These are phyloP conservation scores for Hoplodrina ambigua DNA, from an alignment of 2,888 invertebrate species.

Conservation along the genomic window DNA sequence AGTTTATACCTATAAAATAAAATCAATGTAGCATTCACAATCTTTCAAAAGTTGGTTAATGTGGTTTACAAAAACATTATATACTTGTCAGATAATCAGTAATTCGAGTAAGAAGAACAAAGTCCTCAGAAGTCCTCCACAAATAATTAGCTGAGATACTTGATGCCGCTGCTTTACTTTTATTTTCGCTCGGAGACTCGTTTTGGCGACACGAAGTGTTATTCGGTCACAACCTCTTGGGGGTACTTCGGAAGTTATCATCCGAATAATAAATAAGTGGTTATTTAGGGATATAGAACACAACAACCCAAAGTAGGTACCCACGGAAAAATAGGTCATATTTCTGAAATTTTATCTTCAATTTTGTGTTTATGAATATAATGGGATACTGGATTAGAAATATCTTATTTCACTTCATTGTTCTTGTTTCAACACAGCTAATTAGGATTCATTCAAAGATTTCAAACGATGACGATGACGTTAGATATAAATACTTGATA, in stretches of 20 bases:
- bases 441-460: conserved; percentile 4
- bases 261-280: conserved; percentile 40
- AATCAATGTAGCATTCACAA: background rate
- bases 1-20: background rate
- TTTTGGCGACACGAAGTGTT: conserved; percentile 48
- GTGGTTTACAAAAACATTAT: background rate
- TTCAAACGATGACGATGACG: conserved; percentile 6
- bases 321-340: background rate
- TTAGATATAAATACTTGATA: conserved; percentile 3
- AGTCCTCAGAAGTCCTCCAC: conserved; percentile 26
- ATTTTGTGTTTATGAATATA: background rate
- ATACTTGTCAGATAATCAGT: conserved; percentile 8
- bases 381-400: background rate
- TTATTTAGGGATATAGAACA: conserved; percentile 15
- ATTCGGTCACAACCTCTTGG: conserved; percentile 42
- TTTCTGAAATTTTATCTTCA: background rate
- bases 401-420: conserved; percentile 2
- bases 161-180: conserved; percentile 53
- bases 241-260: conserved; percentile 39
- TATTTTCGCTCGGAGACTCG: conserved; percentile 53
- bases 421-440: conserved; percentile 10
- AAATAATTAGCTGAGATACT: conserved; percentile 53
- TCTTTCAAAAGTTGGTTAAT: background rate
- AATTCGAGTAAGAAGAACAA: conserved; percentile 21
- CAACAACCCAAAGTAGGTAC: background rate